Percentiles rank a stretch among this genome's conserved stretches.
Evolutionary conservation across 2,888 invertebrate genomes (phyloP).

Genomic region (Amitus sp.): DNA sequence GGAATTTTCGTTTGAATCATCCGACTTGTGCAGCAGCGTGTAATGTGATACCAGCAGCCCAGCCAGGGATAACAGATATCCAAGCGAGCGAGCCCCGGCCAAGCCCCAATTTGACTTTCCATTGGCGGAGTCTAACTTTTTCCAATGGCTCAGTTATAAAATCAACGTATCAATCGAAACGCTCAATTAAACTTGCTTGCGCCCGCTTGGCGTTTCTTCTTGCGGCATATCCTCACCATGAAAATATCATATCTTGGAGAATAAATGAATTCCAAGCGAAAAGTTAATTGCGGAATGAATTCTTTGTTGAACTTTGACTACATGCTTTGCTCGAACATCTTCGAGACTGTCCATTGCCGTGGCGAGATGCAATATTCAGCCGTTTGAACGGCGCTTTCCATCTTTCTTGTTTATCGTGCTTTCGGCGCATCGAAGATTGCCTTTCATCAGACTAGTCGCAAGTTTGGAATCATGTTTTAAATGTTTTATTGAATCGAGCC

Average conservation of each 20-base stretch:
- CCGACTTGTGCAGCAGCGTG: slow-evolving; percentile 34
- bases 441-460: background rate
- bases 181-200: slow-evolving; percentile 32
- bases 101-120: slow-evolving; percentile 51
- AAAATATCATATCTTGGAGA: too few species aligned
- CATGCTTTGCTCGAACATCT: too few species aligned
- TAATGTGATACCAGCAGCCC: slow-evolving; percentile 42
- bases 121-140: slow-evolving; percentile 42
- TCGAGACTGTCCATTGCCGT: too few species aligned
- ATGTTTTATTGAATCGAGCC: slow-evolving; percentile 18
- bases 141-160: slow-evolving; percentile 36
- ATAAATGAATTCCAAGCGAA: too few species aligned
- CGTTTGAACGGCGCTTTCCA: too few species aligned
- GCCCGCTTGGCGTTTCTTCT: slow-evolving; percentile 23
- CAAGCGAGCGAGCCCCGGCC: slow-evolving; percentile 30
- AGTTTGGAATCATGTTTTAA: slow-evolving; percentile 25
- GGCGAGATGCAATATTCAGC: too few species aligned
- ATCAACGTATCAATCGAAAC: slow-evolving; percentile 33
- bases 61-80: slow-evolving; percentile 44
- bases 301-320: too few species aligned
- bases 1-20: slow-evolving; percentile 34
- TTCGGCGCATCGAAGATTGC: slow-evolving; percentile 14
- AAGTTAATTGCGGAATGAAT: too few species aligned
- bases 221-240: slow-evolving; percentile 22
- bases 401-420: slow-evolving; percentile 9